Evolutionary conservation across 2,797 vertebrate genomes (phyloP).

Genomic region (Periophthalmus magnuspinnatus): DNA sequence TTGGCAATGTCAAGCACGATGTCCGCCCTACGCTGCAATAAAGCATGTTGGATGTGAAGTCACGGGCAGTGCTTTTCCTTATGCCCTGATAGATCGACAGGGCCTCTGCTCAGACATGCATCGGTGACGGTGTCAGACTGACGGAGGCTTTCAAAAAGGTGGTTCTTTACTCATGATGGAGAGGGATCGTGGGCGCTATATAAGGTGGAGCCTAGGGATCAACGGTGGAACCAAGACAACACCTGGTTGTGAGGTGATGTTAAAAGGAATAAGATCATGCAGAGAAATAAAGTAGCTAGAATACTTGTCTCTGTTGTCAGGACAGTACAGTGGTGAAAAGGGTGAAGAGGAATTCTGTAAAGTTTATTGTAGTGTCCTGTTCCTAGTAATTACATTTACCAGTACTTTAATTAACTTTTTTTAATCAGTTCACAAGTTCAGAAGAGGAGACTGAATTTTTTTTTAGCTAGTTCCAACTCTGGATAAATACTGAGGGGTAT

Average conservation of each 20-base stretch:
- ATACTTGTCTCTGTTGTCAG: background rate
- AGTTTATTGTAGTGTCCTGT: too few relatives aligned
- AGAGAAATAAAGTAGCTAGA: background rate
- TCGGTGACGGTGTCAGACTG: slow-evolving; percentile 26
- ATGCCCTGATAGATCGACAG: slow-evolving; percentile 49
- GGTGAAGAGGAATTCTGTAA: background rate
- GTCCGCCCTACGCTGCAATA: slow-evolving; percentile 38
- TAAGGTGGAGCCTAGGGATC: background rate
- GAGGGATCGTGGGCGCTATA: slow-evolving; percentile 5
- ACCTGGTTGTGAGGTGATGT: background rate
- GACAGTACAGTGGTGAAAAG: background rate
- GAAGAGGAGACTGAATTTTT: too few relatives aligned
- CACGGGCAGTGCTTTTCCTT: slow-evolving; percentile 44
- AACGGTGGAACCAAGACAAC: background rate
- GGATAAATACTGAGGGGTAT: too few relatives aligned
- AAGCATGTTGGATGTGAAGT: slow-evolving; percentile 50
- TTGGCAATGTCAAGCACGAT: slow-evolving; percentile 40
- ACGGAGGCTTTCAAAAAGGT: slow-evolving; percentile 19
- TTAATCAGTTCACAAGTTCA: background rate
- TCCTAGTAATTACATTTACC: too few relatives aligned
- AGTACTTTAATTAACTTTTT: background rate
- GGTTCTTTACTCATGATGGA: slow-evolving; percentile 35
- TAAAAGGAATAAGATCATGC: background rate
- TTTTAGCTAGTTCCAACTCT: too few relatives aligned
- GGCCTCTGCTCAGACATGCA: slow-evolving; percentile 26